A percentile compares a stretch with the other conserved stretches of the same genome.
Conservation (phyloP, 2,113 vertebrate species). For the Sarotherodon lohbergeri region DNA sequence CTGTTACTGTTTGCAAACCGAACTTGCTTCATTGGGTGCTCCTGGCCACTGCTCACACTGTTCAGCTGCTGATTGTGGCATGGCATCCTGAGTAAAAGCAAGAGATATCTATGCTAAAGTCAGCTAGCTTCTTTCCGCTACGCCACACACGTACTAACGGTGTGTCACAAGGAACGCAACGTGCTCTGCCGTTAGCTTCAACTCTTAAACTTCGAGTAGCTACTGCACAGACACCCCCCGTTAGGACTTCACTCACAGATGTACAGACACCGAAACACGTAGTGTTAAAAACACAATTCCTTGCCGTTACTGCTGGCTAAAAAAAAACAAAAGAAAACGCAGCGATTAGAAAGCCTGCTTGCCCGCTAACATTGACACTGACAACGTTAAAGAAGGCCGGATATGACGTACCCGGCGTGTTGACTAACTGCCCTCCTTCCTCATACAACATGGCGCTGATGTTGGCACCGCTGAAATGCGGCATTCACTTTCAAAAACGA, state of each 20-base stretch:
- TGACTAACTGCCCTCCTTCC: background rate
- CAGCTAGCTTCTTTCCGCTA: background rate
- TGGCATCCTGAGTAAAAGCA: conserved; percentile 66
- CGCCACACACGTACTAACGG: background rate
- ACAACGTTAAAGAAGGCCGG: background rate
- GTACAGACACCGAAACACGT: background rate
- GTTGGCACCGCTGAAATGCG: conserved; percentile 58
- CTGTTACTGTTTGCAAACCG: conserved; percentile 70
- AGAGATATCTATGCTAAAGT: background rate
- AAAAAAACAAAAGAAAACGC: background rate
- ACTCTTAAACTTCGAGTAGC: background rate
- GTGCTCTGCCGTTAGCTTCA: conserved; percentile 33
- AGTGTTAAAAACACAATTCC: background rate
- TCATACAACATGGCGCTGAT: conserved; percentile 72
- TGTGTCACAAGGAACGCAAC: conserved; percentile 36
- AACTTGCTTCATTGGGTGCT: conserved; percentile 71
- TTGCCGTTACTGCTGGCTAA: background rate
- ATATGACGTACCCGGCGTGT: conserved; percentile 41
- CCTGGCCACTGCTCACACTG: conserved; percentile 58
- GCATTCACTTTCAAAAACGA: conserved; percentile 61
- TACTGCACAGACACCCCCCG: accelerated
- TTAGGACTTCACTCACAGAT: background rate
- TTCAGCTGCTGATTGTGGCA: conserved; percentile 78
- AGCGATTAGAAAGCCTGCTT: background rate
- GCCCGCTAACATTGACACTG: conserved; percentile 34